A percentile compares a stretch with the other conserved stretches of the same genome.
These are phyloP conservation scores for Clamator glandarius DNA, from an alignment of 2,797 vertebrate species.

Conservation along the genomic window DNA sequence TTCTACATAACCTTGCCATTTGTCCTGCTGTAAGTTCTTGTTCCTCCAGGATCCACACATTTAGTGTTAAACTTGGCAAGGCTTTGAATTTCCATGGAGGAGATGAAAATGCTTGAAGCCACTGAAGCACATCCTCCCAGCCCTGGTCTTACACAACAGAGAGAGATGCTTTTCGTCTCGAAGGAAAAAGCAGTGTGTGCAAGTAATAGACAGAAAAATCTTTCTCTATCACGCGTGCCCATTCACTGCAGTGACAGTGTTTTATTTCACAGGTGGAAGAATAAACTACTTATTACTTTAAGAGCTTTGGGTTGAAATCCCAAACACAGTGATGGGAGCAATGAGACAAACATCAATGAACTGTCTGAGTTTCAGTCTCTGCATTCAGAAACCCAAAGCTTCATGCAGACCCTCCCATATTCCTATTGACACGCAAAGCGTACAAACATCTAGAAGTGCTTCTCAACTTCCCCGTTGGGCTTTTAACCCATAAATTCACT, in stretches of 20 bases:
- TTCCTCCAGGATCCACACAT: background rate
- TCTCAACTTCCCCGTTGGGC: background rate
- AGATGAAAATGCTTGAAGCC: background rate
- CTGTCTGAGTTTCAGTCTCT: background rate
- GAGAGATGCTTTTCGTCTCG: background rate
- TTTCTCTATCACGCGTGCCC: background rate
- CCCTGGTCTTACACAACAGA: background rate
- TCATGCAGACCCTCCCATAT: background rate
- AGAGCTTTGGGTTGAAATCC: background rate
- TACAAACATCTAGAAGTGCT: background rate
- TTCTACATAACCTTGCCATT: accelerated
- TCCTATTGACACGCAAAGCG: background rate
- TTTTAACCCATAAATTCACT: background rate
- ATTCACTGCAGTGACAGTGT: accelerated
- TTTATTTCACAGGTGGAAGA: background rate
- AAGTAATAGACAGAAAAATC: accelerated
- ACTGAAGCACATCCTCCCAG: accelerated
- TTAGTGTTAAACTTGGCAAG: accelerated
- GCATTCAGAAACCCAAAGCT: background rate
- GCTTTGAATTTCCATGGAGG: background rate
- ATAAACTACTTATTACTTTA: accelerated
- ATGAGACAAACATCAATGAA: accelerated
- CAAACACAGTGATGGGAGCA: accelerated
- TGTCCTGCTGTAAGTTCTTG: background rate
- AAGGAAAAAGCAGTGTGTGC: background rate